These are phyloP conservation scores for Zele albiditarsus DNA, from an alignment of 2,888 invertebrate genomes.

Conservation along the genomic window DNA sequence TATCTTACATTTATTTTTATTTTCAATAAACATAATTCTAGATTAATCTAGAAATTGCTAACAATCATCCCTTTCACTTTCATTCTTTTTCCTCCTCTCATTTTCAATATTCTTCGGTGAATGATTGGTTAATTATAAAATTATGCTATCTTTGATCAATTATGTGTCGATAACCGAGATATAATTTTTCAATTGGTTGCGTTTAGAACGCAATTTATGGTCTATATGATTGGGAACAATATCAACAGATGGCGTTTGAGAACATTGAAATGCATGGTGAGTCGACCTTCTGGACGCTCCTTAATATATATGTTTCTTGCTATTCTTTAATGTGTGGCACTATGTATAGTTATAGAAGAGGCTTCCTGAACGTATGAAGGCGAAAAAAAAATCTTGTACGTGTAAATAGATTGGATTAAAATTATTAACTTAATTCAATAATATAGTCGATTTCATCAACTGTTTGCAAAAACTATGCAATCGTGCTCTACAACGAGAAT, in stretches of 20 bases:
- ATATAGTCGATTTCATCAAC: conserved; percentile 36
- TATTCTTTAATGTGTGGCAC: neutral
- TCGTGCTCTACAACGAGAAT: conserved; percentile 38
- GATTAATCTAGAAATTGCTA: no score
- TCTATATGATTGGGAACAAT: neutral
- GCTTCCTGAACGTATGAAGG: conserved; percentile 55
- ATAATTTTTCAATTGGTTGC: no score
- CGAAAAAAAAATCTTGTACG: conserved; percentile 49
- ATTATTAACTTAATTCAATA: conserved; percentile 60
- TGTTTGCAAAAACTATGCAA: conserved; percentile 44
- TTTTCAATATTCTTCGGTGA: no score
- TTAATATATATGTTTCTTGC: neutral
- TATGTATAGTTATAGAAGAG: neutral
- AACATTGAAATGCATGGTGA: neutral
- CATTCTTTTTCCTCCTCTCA: no score
- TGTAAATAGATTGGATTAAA: conserved; percentile 64
- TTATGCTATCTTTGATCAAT: no score
- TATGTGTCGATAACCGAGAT: no score
- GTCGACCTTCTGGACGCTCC: neutral
- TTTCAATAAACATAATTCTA: no score
- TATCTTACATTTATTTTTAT: no score
- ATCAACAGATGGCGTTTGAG: neutral
- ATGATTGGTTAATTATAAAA: no score
- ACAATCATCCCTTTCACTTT: no score
- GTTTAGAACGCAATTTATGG: no score